Evolutionary conservation across 2,113 vertebrate species (phyloP).

Genomic region (Syngnathus typhle): DNA sequence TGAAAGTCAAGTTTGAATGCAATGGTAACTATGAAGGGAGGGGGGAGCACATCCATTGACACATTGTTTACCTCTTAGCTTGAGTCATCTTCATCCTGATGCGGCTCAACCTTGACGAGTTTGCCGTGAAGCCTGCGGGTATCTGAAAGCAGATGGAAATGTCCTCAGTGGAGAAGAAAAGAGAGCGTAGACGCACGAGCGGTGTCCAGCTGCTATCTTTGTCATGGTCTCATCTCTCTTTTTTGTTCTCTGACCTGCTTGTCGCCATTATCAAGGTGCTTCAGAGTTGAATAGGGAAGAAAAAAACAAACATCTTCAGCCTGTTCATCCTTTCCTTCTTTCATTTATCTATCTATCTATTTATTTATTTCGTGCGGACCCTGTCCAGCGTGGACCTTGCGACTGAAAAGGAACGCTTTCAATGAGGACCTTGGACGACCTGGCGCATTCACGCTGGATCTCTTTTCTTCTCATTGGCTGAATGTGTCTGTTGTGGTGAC

Average conservation of each 20-base stretch:
- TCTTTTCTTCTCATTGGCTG: slow-evolving; percentile 15
- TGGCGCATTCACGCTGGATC: slow-evolving; percentile 13
- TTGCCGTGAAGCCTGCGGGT: slow-evolving; percentile 9
- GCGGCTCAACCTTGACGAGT: slow-evolving; percentile 2
- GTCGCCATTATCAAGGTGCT: slow-evolving; percentile 28
- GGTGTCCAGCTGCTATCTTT: slow-evolving; percentile 35
- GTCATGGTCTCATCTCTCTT: slow-evolving; percentile 27
- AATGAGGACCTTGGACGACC: slow-evolving; percentile 25
- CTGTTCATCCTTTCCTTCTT: background rate
- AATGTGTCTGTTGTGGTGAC: slow-evolving; percentile 20
- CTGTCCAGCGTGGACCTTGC: slow-evolving; percentile 10
- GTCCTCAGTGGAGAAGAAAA: slow-evolving; percentile 39
- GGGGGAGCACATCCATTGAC: too few species aligned
- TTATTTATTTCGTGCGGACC: background rate
- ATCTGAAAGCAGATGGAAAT: slow-evolving; percentile 60
- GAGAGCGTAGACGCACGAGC: too few species aligned
- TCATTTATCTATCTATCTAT: background rate
- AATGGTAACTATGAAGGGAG: too few species aligned
- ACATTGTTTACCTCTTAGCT: too few species aligned
- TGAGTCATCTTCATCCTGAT: background rate
- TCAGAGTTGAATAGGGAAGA: slow-evolving; percentile 11
- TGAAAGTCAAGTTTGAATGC: too few species aligned
- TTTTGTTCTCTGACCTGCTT: slow-evolving; percentile 24
- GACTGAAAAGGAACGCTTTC: slow-evolving; percentile 19
- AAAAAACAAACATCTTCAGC: slow-evolving; percentile 5